Evolutionary conservation across 2,797 vertebrate species (phyloP), one percentile per base, ranked within the genome.

Genomic region (Thripadectes ignobilis): DNA sequence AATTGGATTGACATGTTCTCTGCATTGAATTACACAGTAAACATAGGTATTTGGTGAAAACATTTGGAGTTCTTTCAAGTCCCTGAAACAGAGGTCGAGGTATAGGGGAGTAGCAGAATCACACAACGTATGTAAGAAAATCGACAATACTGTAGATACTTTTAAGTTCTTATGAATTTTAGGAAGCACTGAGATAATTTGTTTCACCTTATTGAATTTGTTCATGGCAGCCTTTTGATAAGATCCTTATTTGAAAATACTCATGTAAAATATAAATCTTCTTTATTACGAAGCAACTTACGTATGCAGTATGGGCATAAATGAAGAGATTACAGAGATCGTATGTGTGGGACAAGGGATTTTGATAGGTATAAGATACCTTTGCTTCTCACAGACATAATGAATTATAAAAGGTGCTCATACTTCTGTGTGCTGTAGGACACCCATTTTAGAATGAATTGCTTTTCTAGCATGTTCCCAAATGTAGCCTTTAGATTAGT

Each of bases 401-500:
- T 71, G 45, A 76, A 52, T 59, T 71, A 30, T 2, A 49, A n/a
- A 57, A 97, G 84, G 61, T 87, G 14, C 65, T 94, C 59, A 51
- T 92, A 66, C 76, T 80, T 96, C 87, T 92, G 46, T 96, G 90
- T 95, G 92, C 86, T 95, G 57, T 91, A 85, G 88, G 78, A 67
- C 10, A 85, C 78, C 68, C 94, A 2, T 86, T 88, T 94, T 96
- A 67, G 0, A 95, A 93, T 88, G 15, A 91, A 83, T 92, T 94
- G 93, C 93, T 96, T 97, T 92, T 91, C 66, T 93, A 81, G 54
- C 77, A 65, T 95, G 59, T 96, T 95, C 78, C 73, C 88, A 77
- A 51, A 83, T 59, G 55, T 86, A 41, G 27, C 87, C 79, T 95
- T 92, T 91, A 81, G 92, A 87, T 95, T 88, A 88, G 71, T 87